Evolutionary conservation across 1,140 invertebrate species (phyloP).

Genomic region (Aphis craccivora): DNA sequence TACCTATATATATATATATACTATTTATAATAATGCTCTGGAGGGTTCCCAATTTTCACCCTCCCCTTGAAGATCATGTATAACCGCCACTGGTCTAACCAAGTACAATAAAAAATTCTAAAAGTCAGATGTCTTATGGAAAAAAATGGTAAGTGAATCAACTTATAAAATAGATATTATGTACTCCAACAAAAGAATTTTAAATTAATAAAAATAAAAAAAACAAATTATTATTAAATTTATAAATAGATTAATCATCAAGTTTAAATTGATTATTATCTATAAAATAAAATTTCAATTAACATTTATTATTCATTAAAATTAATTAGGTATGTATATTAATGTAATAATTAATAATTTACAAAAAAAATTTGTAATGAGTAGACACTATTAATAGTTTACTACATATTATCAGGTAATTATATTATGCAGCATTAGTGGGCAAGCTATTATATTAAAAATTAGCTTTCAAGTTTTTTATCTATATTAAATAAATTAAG

Average conservation of each 20-base stretch:
- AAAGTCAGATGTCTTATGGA: no score
- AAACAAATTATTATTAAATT: background rate
- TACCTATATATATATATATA: no score
- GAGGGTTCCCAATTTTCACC: no score
- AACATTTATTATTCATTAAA: background rate
- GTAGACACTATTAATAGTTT: background rate
- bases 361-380: background rate
- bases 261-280: background rate
- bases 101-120: no score
- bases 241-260: no score
- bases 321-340: background rate
- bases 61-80: no score
- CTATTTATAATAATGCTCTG: no score
- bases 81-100: no score
- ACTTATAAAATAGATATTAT: background rate
- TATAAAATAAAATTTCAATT: background rate
- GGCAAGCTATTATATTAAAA: background rate
- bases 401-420: background rate
- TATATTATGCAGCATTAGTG: background rate
- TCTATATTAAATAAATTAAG: background rate
- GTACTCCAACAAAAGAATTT: background rate
- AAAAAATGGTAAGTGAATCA: no score
- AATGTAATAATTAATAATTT: background rate
- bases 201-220: background rate
- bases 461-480: background rate